Base-by-base conservation (phyloP, 2,888 invertebrate genomes). In the Coelinius sp. region DNA sequence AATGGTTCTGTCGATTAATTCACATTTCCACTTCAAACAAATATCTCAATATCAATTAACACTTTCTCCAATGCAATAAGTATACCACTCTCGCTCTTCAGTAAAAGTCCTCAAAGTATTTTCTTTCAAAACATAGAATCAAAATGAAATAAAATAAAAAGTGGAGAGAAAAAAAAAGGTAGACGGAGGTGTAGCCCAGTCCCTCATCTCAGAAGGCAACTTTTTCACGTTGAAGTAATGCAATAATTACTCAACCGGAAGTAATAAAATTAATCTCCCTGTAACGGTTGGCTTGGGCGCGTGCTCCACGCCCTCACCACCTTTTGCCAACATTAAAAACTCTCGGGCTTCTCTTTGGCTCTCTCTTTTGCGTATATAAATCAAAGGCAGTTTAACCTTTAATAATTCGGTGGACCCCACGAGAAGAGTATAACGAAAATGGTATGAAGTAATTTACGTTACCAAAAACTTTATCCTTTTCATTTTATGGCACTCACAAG, bases 241-340 rank as follows among this genome's bases (percentile, higher is more conserved):
- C 84, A 85, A 86, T 86, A 86, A 86, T 86, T 85, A 86, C 84
- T 82, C 80, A 79, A 78, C 82, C 85, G 86, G 86, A 86, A 86
- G 86, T 86, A 86, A 86, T 86, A 85, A 85, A 86, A 86, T 85
- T 86, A 86, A 86, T 86, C 84, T 86, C 82, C 77, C 80, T 75
- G 78, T 78, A 76, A 76, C 78, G 56, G 71, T 62, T 69, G 53
- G 68, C 56, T 62, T 49, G 49, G 65, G 68, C 67, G 70, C 62
- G 53, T 68, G 71, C 72, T 24, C 62, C 66, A 56, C 74, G 64
- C 68, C 71, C 71, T 65, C 67, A 62, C 75, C 62, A 53, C 56
- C 49, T 67, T 66, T 62, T 62, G 46, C 66, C 66, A 64, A 62
- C 70, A 65, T 38, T 14, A 52, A 56, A 17, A 46, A 65, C 52